phyloP scores from a whole-genome alignment of 1,140 invertebrate species.

The Saccostrea cuccullata region DNA sequence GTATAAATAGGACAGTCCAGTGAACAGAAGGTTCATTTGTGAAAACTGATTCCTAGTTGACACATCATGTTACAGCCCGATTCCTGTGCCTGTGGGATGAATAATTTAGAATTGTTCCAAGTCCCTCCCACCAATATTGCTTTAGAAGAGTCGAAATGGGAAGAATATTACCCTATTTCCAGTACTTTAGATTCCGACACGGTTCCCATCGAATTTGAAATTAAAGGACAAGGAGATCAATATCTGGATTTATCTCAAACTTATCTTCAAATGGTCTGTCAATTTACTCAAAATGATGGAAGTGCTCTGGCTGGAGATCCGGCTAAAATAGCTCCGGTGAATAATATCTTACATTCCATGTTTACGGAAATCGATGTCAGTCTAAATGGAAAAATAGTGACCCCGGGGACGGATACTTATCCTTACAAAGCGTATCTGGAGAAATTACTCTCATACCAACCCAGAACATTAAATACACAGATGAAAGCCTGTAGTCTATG shows the following conservation, averaged over 20 bases:
- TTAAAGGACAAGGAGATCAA: not conserved
- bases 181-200: not conserved
- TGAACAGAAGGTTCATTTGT: too few species aligned
- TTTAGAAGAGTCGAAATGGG: slow-evolving; percentile 2
- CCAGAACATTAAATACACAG: not conserved
- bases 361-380: not conserved
- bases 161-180: not conserved
- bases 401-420: slow-evolving; percentile 6
- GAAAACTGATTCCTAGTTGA: too few species aligned
- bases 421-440: slow-evolving; percentile 34
- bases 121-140: not conserved
- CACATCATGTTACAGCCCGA: not conserved
- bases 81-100: not conserved
- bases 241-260: not conserved
- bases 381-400: slow-evolving; percentile 13
- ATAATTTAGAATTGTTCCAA: not conserved
- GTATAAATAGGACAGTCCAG: too few species aligned
- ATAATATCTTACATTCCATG: slow-evolving; percentile 5
- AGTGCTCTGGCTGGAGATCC: not conserved
- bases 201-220: not conserved
- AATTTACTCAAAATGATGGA: not conserved
- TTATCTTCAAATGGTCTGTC: not conserved
- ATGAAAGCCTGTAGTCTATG: not conserved
- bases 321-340: not conserved
- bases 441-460: slow-evolving; percentile 3